Evolutionary conservation across 2,797 vertebrate genomes (phyloP).

Genomic region (Sibirionetta formosa): DNA sequence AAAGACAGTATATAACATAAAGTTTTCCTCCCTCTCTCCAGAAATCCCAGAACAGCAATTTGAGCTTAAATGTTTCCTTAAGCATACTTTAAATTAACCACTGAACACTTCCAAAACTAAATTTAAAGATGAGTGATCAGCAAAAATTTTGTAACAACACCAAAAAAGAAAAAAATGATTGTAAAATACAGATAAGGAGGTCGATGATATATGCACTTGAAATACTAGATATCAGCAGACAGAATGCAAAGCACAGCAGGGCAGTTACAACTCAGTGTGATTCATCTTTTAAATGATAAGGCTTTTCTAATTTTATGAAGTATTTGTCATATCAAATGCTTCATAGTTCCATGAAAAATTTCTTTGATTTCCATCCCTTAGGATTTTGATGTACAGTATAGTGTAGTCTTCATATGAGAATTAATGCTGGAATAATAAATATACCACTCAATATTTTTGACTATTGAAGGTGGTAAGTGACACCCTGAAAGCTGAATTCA

Average conservation of each 20-base stretch:
- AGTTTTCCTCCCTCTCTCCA: not conserved
- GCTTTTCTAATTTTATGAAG: conserved; percentile 53
- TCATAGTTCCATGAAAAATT: conserved; percentile 40
- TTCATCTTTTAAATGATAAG: conserved; percentile 69
- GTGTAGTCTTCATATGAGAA: not conserved
- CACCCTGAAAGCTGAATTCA: conserved; percentile 19
- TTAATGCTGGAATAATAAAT: conserved; percentile 58
- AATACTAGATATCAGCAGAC: conserved; percentile 28
- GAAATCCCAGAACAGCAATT: conserved; percentile 57
- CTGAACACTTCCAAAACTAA: conserved; percentile 41
- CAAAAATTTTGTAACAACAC: conserved; percentile 27
- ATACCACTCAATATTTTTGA: conserved; percentile 25
- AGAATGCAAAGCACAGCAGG: conserved; percentile 60
- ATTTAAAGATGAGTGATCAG: conserved; percentile 65
- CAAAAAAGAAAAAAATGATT: not conserved
- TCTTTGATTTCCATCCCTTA: conserved; percentile 59
- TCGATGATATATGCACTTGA: conserved; percentile 42
- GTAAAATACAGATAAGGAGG: not conserved
- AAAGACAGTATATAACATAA: conserved; percentile 51
- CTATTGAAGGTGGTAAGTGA: not conserved
- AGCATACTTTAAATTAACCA: conserved; percentile 58
- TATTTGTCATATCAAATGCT: conserved; percentile 71
- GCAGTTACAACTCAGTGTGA: conserved; percentile 43
- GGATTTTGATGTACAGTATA: conserved; percentile 41
- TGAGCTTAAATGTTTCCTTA: conserved; percentile 55